phyloP scores from a whole-genome alignment of 2,888 invertebrate species.

The Lycia hirtaria region DNA sequence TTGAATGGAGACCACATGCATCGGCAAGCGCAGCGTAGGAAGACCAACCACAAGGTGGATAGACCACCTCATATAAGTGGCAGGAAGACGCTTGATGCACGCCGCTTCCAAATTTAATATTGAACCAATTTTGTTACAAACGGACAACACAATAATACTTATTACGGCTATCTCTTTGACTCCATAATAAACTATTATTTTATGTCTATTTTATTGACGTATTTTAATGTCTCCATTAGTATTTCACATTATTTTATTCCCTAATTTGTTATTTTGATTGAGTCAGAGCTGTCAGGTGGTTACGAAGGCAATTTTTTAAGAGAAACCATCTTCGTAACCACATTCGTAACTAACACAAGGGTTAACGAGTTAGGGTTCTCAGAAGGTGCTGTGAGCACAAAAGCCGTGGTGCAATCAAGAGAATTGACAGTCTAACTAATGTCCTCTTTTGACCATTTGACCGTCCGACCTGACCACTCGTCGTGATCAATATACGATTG shows the following conservation, averaged over 20 bases:
- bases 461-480: constrained; percentile 22
- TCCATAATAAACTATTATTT: constrained; percentile 7
- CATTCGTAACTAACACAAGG: constrained; percentile 31
- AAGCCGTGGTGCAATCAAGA: constrained; percentile 31
- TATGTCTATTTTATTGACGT: constrained; percentile 11
- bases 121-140: no score
- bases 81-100: no score
- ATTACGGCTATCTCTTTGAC: not conserved
- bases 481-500: constrained; percentile 33
- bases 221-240: constrained; percentile 30
- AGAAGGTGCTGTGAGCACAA: constrained; percentile 37
- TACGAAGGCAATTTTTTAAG: constrained; percentile 38
- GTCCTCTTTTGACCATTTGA: constrained; percentile 35
- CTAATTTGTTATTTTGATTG: constrained; percentile 28
- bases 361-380: constrained; percentile 40
- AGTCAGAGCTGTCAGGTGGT: constrained; percentile 36
- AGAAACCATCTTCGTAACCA: constrained; percentile 17
- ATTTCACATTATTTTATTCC: constrained; percentile 22
- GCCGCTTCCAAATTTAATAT: no score
- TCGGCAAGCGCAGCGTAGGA: no score
- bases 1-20: no score
- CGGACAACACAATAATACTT: not conserved
- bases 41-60: no score
- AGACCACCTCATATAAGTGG: no score
- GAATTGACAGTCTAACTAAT: constrained; percentile 41